These are phyloP conservation scores for Hydropotes inermis DNA, from an alignment of 2,113 vertebrate species.

Conservation along the genomic window DNA sequence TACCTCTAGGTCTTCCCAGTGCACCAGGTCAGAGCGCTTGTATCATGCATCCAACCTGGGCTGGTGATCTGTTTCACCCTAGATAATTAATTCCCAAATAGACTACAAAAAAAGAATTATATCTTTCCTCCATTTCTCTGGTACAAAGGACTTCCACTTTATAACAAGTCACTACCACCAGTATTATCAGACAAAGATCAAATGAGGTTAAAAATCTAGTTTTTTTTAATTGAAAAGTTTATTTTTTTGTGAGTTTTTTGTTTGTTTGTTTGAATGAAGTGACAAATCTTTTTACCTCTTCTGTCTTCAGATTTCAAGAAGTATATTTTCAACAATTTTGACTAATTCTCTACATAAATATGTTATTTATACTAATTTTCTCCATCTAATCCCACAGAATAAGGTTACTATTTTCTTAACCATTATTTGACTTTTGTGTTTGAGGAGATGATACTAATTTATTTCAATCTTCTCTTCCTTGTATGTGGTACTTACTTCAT, in stretches of 20 bases:
- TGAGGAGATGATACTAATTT: slow-evolving; percentile 37
- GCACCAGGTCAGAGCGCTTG: too few species aligned
- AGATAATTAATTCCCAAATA: background rate
- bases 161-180: background rate
- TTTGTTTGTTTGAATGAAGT: background rate
- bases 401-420: slow-evolving; percentile 20
- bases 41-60: too few species aligned
- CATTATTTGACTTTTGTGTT: background rate
- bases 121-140: background rate
- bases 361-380: background rate
- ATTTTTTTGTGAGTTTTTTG: background rate
- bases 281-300: background rate
- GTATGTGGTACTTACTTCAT: background rate
- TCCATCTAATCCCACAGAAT: slow-evolving; percentile 27
- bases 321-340: background rate
- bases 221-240: background rate
- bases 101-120: background rate
- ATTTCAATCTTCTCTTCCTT: background rate
- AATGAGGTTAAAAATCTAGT: background rate
- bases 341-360: background rate
- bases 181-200: background rate
- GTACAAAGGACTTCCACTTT: background rate
- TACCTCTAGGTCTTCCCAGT: too few species aligned
- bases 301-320: background rate
- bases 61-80: too few species aligned